phyloP scores from a whole-genome alignment of 2,797 vertebrate species.

The Crenuchus spilurus region DNA sequence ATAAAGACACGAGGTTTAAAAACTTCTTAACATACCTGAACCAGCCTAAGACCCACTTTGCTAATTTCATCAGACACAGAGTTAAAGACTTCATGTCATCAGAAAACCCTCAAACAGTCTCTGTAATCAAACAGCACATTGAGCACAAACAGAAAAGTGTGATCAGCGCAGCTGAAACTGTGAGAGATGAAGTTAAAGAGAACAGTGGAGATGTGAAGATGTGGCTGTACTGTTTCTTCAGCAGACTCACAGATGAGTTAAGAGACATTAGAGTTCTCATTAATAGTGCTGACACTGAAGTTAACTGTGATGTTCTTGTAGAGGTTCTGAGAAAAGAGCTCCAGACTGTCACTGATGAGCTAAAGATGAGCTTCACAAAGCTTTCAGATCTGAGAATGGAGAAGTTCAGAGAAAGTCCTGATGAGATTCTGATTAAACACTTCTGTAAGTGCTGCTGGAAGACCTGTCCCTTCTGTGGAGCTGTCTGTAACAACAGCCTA shows the following conservation, averaged over 20 bases:
- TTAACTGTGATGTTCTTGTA: constrained; percentile 65
- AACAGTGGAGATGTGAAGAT: constrained; percentile 28
- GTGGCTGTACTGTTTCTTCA: constrained; percentile 71
- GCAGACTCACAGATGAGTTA: constrained; percentile 46
- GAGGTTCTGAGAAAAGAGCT: constrained; percentile 50
- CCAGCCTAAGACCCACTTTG: constrained; percentile 36
- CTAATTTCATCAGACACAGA: constrained; percentile 40
- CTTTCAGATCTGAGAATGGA: constrained; percentile 43
- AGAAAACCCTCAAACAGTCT: constrained; percentile 26
- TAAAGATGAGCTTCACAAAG: background rate
- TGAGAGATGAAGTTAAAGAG: background rate
- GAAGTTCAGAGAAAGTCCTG: constrained; percentile 44
- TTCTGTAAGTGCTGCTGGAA: constrained; percentile 69
- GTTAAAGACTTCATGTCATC: constrained; percentile 53
- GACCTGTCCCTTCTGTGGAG: constrained; percentile 64
- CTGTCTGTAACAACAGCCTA: constrained; percentile 63
- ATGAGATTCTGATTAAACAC: constrained; percentile 65
- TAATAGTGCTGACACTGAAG: constrained; percentile 55
- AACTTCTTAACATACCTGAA: constrained; percentile 36
- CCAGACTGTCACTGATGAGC: background rate
- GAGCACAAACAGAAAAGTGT: background rate
- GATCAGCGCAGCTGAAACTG: background rate
- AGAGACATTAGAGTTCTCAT: constrained; percentile 60
- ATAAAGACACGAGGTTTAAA: constrained; percentile 67
- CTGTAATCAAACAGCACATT: background rate